phyloP scores from a whole-genome alignment of 2,888 invertebrate species.

The Melanargia galathea region DNA sequence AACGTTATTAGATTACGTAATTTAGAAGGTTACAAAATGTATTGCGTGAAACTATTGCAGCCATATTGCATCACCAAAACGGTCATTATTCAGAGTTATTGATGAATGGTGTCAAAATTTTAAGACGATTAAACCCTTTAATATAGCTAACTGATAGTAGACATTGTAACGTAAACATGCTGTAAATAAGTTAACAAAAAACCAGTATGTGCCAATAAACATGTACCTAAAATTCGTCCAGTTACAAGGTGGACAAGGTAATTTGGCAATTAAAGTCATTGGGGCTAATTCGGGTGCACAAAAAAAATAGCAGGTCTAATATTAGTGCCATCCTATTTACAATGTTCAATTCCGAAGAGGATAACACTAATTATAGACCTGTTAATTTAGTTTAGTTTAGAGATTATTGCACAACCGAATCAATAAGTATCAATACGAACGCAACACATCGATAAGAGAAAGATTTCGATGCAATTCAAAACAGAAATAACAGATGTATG shows the following conservation, averaged over 20 bases:
- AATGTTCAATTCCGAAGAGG: no score
- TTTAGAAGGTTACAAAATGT: slow-evolving; percentile 9
- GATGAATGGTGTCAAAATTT: not conserved
- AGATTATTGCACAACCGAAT: no score
- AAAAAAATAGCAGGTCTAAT: not conserved
- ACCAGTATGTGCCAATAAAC: no score
- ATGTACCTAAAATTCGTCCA: no score
- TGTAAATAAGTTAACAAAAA: not conserved
- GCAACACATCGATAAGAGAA: not conserved
- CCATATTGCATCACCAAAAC: not conserved
- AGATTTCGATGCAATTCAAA: not conserved
- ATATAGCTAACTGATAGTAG: not conserved
- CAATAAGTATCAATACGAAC: no score
- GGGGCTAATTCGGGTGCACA: not conserved
- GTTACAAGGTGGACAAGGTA: not conserved
- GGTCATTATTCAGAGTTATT: not conserved
- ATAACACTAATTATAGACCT: no score
- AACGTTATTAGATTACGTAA: not conserved
- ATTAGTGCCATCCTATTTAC: no score
- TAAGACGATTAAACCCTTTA: not conserved
- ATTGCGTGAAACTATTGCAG: slow-evolving; percentile 3
- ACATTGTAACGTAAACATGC: not conserved
- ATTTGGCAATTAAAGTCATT: not conserved
- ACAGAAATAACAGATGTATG: not conserved
- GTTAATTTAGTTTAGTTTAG: no score